These are phyloP conservation scores for Manduca sexta DNA, from an alignment of 1,140 invertebrate species.

Conservation along the genomic window DNA sequence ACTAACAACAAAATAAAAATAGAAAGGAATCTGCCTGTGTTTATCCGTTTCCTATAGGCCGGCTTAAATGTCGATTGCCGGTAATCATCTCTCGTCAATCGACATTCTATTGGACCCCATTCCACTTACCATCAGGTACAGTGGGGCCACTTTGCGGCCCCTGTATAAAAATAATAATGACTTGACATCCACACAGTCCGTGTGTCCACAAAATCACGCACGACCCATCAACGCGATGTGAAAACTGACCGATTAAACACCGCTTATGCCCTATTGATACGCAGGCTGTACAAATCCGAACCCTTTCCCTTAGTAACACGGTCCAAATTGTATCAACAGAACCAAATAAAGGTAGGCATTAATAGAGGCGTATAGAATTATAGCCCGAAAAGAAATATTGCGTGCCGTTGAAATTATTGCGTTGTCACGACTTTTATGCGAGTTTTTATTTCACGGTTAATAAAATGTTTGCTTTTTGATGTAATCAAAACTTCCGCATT, in stretches of 20 bases:
- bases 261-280: conserved; percentile 12
- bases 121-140: too few relatives aligned
- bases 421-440: conserved; percentile 17
- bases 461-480: conserved; percentile 14
- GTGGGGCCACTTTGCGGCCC: too few relatives aligned
- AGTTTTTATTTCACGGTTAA: conserved; percentile 19
- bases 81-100: too few relatives aligned
- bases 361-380: conserved; percentile 19
- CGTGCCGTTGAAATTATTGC: conserved; percentile 24
- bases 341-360: conserved; percentile 7
- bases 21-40: too few relatives aligned
- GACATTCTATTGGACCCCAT: too few relatives aligned
- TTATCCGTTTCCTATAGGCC: too few relatives aligned
- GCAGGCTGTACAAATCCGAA: conserved; percentile 1
- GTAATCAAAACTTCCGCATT: conserved; percentile 2
- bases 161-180: background rate
- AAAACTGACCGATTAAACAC: conserved; percentile 30
- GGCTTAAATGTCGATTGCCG: too few relatives aligned
- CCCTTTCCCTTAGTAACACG: conserved; percentile 6
- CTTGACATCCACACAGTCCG: background rate
- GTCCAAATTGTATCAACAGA: background rate
- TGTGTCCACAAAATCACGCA: conserved; percentile 22
- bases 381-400: conserved; percentile 27
- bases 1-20: too few relatives aligned
- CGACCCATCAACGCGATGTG: conserved; percentile 22